Base-by-base conservation (phyloP, 2,113 vertebrate species). In the Zosterops japonicus region DNA sequence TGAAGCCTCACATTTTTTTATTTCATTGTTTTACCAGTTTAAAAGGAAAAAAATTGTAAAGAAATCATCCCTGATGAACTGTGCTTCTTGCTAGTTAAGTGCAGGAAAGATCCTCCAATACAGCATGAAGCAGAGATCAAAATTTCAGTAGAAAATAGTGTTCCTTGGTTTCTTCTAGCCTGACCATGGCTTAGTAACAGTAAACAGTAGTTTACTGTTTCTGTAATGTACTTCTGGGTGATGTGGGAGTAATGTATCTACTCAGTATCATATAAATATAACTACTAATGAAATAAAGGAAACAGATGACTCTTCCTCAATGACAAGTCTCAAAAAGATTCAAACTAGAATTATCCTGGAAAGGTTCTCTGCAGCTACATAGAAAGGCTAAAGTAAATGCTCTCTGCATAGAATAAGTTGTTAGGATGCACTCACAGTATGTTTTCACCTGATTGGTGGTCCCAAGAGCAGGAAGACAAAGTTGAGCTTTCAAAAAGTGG, bases 271-370 rank as follows among this genome's bases (percentile, higher is more conserved):
- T 87, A 64, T 78, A 91, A 94, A 93, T 90, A 75, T 67, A 91
- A 55, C 33, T 68, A 27, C 80, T 87, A 82, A 64, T 64, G 69
- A 92, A 95, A 87, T 68, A 79, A 87, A 93, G 83, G 87, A 91
- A 95, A 87, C 22, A 21, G 69, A 93, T 91, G 81, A 89, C 52
- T 59, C 27, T 78, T 83, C 36, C 69, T 87, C 60, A 64, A 9
- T 63, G 44, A 89, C 76, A 94, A 87, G 53, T 78, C 49, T 91
- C 5, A 8, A 83, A 57, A 87, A 84, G 42, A 64, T 87, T 20
- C 27, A 79, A 87, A 60, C 55, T 75, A 44, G 46, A 87, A 87
- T 68, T 81, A 60, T 50, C 44, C 14, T 53, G 52, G 70, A 41
- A 46, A n/a, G 36, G 22, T 87, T 83, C 36, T 87, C 56, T 87